Evolutionary conservation across 2,113 vertebrate genomes (phyloP).

Genomic region (Camelus dromedarius): DNA sequence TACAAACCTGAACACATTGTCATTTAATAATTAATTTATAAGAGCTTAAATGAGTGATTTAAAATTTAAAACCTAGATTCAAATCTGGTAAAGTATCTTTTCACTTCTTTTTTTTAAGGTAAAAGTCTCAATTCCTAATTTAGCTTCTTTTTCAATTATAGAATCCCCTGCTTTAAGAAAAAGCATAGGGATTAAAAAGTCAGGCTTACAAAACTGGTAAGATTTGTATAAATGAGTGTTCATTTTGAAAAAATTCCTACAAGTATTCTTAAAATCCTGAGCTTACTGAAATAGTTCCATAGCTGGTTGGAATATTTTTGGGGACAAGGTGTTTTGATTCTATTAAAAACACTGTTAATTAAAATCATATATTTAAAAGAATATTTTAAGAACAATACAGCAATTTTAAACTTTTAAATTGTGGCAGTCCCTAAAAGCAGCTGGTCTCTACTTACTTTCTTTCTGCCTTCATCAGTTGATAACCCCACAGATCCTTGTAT

Average conservation of each 20-base stretch:
- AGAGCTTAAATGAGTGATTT: constrained; percentile 7
- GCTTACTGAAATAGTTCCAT: neutral
- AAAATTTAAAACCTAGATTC: constrained; percentile 14
- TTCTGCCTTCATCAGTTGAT: neutral
- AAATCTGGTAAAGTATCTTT: neutral
- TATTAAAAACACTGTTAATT: neutral
- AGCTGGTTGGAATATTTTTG: neutral
- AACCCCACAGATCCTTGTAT: neutral
- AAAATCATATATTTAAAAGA: neutral
- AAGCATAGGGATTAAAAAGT: neutral
- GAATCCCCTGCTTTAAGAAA: neutral
- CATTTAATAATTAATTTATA: constrained; percentile 25
- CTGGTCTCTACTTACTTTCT: neutral
- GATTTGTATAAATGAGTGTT: neutral
- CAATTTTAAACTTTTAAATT: neutral
- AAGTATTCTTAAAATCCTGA: neutral
- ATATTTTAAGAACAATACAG: neutral
- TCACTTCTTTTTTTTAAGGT: neutral
- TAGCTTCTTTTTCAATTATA: constrained; percentile 36
- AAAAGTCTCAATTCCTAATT: neutral
- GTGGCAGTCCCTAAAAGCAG: neutral
- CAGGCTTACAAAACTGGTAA: neutral
- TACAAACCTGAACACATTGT: neutral
- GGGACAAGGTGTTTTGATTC: neutral
- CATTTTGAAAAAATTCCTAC: neutral